Evolutionary conservation across 2,113 vertebrate genomes (phyloP).

Genomic region (Oncorhynchus mykiss): DNA sequence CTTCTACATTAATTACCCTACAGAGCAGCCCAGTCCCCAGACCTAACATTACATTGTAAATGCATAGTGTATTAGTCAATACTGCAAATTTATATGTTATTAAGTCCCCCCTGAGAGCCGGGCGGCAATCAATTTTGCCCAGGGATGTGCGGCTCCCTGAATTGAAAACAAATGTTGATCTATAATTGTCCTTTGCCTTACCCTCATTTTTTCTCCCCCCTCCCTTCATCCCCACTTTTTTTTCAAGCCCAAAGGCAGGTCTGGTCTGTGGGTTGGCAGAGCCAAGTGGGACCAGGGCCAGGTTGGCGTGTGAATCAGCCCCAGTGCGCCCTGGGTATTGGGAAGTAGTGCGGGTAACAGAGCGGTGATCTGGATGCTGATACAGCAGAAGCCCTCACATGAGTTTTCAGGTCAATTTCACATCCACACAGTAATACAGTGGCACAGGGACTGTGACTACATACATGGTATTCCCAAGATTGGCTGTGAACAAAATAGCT

Average conservation of each 20-base stretch:
- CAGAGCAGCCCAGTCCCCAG: constrained; percentile 56
- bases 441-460: constrained; percentile 14
- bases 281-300: constrained; percentile 52
- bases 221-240: constrained; percentile 27
- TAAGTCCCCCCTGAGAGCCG: constrained; percentile 63
- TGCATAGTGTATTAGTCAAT: constrained; percentile 75
- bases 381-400: constrained; percentile 38
- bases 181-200: constrained; percentile 67
- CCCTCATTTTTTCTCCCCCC: constrained; percentile 15
- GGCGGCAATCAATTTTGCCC: constrained; percentile 64
- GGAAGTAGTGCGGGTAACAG: constrained; percentile 64
- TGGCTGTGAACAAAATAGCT: no score
- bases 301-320: constrained; percentile 51
- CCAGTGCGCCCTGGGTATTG: constrained; percentile 49
- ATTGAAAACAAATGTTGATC: constrained; percentile 77
- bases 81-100: constrained; percentile 76
- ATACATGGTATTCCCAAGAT: neutral
- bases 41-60: constrained; percentile 76
- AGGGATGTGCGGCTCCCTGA: constrained; percentile 64
- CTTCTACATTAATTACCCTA: constrained; percentile 73
- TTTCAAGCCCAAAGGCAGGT: constrained; percentile 52
- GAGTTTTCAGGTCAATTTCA: constrained; percentile 57
- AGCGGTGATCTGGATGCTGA: constrained; percentile 63
- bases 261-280: constrained; percentile 42
- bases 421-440: constrained; percentile 52